Percentiles rank a stretch among this genome's conserved stretches.
These are phyloP conservation scores for Nycticebus coucang DNA, from an alignment of 2,113 vertebrate species.

Conservation along the genomic window DNA sequence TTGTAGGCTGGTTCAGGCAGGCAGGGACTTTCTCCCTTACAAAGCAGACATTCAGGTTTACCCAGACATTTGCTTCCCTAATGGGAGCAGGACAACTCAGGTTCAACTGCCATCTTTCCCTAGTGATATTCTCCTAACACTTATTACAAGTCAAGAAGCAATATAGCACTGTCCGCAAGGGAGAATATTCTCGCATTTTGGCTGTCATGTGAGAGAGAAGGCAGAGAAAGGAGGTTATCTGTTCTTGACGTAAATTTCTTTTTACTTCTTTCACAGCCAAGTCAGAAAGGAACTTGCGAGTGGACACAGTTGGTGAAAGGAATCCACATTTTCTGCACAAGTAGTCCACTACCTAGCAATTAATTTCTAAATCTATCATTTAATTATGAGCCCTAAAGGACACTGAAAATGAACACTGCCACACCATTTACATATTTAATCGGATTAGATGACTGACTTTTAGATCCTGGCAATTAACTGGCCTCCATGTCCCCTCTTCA, in stretches of 20 bases:
- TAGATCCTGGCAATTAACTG: conserved; percentile 83
- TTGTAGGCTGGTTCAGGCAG: neutral
- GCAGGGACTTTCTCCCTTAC: neutral
- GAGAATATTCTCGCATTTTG: conserved; percentile 66
- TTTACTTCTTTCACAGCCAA: neutral
- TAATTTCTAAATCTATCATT: conserved; percentile 83
- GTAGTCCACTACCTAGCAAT: conserved; percentile 75
- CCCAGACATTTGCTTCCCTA: neutral
- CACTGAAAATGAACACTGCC: conserved; percentile 77
- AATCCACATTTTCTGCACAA: conserved; percentile 49
- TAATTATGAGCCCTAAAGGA: conserved; percentile 83
- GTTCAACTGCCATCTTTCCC: conserved; percentile 35
- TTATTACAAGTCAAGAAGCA: conserved; percentile 71
- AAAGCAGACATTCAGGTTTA: neutral
- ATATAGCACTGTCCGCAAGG: conserved; percentile 37
- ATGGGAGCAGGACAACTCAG: conserved; percentile 2
- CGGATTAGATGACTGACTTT: conserved; percentile 82
- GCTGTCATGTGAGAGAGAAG: conserved; percentile 40
- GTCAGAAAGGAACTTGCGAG: conserved; percentile 41
- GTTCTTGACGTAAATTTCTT: neutral
- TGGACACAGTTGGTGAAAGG: conserved; percentile 51
- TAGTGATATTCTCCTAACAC: conserved; percentile 44
- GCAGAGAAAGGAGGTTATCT: conserved; percentile 24
- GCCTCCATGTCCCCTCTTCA: conserved; percentile 66
- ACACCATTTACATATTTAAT: conserved; percentile 84